Evolutionary conservation across 2,113 vertebrate species (phyloP).

Genomic region (Himantopus leucocephalus): DNA sequence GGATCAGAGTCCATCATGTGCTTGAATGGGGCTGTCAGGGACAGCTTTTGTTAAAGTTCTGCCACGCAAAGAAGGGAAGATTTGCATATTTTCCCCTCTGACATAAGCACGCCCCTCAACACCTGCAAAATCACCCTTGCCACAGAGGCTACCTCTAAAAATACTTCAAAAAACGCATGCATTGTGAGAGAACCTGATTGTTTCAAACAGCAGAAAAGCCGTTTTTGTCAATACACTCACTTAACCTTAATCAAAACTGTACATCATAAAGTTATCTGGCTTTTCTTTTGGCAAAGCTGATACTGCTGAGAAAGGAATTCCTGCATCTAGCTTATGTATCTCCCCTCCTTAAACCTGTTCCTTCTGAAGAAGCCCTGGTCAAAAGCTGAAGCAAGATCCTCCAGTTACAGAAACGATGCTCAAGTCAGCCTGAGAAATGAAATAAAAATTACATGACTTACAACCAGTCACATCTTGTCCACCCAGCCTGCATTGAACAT

Average conservation of each 20-base stretch:
- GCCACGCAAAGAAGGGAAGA: neutral
- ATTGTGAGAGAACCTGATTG: neutral
- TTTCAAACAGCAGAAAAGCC: neutral
- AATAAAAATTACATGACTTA: neutral
- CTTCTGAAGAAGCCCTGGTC: neutral
- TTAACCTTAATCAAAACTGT: neutral
- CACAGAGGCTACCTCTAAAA: neutral
- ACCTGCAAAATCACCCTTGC: neutral
- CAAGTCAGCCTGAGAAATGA: neutral
- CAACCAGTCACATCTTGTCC: neutral
- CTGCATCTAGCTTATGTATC: neutral
- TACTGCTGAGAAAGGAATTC: neutral
- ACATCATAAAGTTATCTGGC: neutral
- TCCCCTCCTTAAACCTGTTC: neutral
- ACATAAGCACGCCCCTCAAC: neutral
- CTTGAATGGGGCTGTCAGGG: neutral
- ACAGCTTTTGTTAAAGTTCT: neutral
- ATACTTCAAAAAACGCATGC: neutral
- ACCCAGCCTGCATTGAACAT: neutral
- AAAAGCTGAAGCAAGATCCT: neutral
- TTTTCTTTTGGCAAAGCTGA: neutral
- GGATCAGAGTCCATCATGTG: neutral
- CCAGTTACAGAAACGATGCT: neutral
- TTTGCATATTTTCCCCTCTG: conserved; percentile 7
- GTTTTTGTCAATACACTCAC: neutral